Base-by-base conservation (phyloP, 92 coral and sea anemone species). In the Porites cylindrica region DNA sequence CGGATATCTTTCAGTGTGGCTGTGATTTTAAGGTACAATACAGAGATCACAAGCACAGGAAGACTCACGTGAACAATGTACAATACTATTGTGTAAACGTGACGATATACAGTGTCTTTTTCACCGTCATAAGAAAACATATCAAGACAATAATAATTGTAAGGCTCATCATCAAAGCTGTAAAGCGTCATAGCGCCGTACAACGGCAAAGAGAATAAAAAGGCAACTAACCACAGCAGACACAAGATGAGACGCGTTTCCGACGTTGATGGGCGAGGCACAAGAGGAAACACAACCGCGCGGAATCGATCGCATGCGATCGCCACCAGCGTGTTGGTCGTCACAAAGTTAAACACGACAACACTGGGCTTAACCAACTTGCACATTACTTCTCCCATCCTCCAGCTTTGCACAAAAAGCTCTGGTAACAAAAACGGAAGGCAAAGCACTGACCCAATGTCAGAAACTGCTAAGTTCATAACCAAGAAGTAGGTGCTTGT, bases 241-340 rank as follows among this genome's bases (percentile, higher is more conserved):
- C 82, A 78, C 9, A 95, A 12, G 60, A 91, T 88, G 18, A 95
- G 58, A 32, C 98, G 90, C 5, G 94, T 95, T 72, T 95, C 92
- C 12, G 96, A 93, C 3, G 91, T 93, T 26, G 96, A 94, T 9
- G 94, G 98, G 10, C 93, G 93, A 11, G 91, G 19, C 68, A 85
- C 90, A 79, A 95, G 85, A 24, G 98, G 98, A 68, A 90, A 95
- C 29, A 95, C 93, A 18, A 95, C 85, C 51, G 96, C 94, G 6
- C 98, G 96, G 63, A 78, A 95, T 6, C 98, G 91, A 74, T 95
- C 98, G 75, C 94, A 88, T 26, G 98, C 98, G 52, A 95, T 95
- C 26, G 98, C 98, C 13, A 95, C 98, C 38, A 95, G 83, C 10
- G 96, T 93, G 88, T 95, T 95, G 16, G 94, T 93, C 8, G 95